These are phyloP conservation scores for Equus przewalskii DNA, from an alignment of 2,113 vertebrate species.

Conservation along the genomic window DNA sequence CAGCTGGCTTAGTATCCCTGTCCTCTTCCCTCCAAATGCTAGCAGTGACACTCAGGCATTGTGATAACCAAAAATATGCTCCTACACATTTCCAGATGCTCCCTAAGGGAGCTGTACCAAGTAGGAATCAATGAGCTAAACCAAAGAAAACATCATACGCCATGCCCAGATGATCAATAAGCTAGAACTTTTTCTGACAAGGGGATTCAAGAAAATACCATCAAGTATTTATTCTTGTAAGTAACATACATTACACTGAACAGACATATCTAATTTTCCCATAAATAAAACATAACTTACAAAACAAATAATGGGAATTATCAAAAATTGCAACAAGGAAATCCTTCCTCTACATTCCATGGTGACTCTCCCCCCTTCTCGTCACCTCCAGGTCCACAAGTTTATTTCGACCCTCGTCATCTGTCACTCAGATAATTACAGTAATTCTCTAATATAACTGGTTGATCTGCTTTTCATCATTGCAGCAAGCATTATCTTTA, in stretches of 20 bases:
- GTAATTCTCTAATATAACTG: neutral
- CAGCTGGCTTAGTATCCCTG: neutral
- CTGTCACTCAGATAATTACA: neutral
- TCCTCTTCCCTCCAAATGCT: neutral
- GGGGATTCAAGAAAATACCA: neutral
- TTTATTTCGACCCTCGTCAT: neutral
- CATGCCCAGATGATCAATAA: neutral
- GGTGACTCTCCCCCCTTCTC: neutral
- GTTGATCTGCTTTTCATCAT: neutral
- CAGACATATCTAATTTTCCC: neutral
- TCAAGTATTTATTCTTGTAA: neutral
- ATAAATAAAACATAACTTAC: neutral
- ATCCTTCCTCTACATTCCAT: neutral
- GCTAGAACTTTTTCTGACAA: neutral
- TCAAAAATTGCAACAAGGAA: neutral
- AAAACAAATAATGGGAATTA: neutral
- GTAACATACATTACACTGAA: neutral
- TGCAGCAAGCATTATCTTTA: neutral
- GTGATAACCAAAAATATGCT: neutral
- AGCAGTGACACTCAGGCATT: neutral
- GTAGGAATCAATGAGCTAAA: neutral
- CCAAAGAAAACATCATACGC: neutral
- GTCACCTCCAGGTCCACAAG: neutral
- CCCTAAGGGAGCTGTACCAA: neutral
- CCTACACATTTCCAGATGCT: neutral